phyloP scores from a whole-genome alignment of 2,113 vertebrate species.

The Onychorhynchus coronatus region DNA sequence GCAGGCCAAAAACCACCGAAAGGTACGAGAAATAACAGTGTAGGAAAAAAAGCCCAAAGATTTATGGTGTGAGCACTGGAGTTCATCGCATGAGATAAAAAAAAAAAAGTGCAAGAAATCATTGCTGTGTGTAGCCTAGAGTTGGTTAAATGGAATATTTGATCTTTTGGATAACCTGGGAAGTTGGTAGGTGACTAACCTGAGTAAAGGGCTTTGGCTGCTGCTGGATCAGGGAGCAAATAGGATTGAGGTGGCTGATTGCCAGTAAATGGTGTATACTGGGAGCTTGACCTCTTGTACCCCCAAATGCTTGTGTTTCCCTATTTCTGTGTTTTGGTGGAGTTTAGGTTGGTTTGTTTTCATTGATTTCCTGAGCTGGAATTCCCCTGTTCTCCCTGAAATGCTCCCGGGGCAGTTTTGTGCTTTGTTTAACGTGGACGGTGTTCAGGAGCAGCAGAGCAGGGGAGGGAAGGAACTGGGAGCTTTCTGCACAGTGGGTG shows the following conservation, averaged over 20 bases:
- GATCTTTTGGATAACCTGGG: not conserved
- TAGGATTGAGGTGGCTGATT: accelerated
- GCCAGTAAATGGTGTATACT: accelerated
- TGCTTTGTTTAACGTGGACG: not conserved
- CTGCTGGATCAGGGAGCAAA: not conserved
- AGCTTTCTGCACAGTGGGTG: not conserved
- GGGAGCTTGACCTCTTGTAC: accelerated
- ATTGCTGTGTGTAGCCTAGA: accelerated
- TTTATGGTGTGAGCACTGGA: not conserved
- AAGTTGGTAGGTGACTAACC: not conserved
- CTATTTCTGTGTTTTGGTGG: not conserved
- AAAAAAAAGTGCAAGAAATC: not conserved
- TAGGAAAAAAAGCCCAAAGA: not conserved
- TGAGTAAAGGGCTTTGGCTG: not conserved
- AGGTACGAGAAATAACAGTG: not conserved
- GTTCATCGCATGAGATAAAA: not conserved
- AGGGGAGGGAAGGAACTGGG: not conserved
- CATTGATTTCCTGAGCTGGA: not conserved
- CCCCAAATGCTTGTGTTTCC: accelerated
- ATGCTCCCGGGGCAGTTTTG: not conserved
- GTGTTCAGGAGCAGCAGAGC: not conserved
- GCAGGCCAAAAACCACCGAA: too few relatives aligned
- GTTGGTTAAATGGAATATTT: not conserved
- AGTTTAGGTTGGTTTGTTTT: accelerated
- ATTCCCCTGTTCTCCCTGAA: not conserved